A percentile compares a stretch with the other conserved stretches of the same genome.
Evolutionary conservation across 1,140 invertebrate species (phyloP).

Genomic region (Papilio dardanus): DNA sequence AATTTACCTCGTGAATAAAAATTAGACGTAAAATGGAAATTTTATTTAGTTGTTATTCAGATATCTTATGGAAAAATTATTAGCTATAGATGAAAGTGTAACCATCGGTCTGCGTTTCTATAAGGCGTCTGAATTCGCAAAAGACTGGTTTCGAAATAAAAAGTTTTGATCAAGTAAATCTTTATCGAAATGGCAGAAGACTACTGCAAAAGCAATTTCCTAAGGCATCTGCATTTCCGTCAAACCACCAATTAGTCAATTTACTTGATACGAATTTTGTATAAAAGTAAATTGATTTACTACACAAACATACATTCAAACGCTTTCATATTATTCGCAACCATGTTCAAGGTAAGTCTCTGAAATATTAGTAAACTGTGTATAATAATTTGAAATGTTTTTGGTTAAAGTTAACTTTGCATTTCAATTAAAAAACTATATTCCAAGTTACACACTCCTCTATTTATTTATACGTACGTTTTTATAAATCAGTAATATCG

Average conservation of each 20-base stretch:
- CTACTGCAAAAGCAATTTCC: neutral
- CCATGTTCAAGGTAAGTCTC: neutral
- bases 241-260: neutral
- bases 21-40: too few relatives aligned
- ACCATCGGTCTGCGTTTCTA: too few relatives aligned
- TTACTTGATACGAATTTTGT: constrained; percentile 1
- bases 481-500: neutral
- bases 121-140: neutral
- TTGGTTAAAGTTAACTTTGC: too few relatives aligned
- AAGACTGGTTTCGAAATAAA: neutral
- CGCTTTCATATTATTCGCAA: neutral
- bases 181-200: neutral
- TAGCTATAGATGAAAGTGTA: too few relatives aligned
- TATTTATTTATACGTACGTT: too few relatives aligned
- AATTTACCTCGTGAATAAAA: too few relatives aligned
- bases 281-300: constrained; percentile 13
- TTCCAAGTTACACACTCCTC: too few relatives aligned
- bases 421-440: too few relatives aligned
- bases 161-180: neutral
- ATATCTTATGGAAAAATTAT: too few relatives aligned
- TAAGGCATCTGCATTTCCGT: neutral
- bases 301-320: neutral
- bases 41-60: too few relatives aligned
- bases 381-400: neutral
- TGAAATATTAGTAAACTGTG: neutral